Base-by-base conservation (phyloP, 2,113 vertebrate species). In the Rhabdomys dilectus region DNA sequence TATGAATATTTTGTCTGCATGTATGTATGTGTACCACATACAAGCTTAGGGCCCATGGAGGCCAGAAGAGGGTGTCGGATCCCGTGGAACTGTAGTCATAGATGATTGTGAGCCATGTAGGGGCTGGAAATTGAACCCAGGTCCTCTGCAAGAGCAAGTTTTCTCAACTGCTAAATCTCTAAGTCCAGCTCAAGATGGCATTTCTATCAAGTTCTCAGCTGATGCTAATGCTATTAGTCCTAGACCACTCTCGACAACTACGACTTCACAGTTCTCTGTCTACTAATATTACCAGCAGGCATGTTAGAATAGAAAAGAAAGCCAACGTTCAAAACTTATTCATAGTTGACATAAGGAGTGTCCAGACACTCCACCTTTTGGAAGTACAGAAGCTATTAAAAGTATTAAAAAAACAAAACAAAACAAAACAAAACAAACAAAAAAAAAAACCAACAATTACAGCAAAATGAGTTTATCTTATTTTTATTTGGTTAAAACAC, bases 401-500 rank as follows among this genome's bases (percentile, higher is more conserved):
- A 91, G 64, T 62, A 10, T 22, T 17, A 21, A 60, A 92, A 96
- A 90, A 81, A 51, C 13, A 1, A 45, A 45, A n/a, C 16, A 60
- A 92, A 96, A 90, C 77, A 51, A 17, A 1, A 45, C 3, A n/a
- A 21, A 60, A 92, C n/a, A n/a, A n/a, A n/a, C n/a, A 51, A 17
- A 1, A 45, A 45, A n/a, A 21, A 60, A 92, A 96, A 90, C 77
- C 51, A 17, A 1, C 82, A 78, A 85, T 34, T 26, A 48, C 53
- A 90, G 86, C 56, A 92, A 97, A 84, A 89, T 36, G 45, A 89
- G 42, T 81, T 70, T 39, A 45, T 89, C 17, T 91, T 75, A 70
- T 36, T 78, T 72, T 87, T 85, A 39, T 16, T 60, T 51, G 62
- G 13, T 92, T 92, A 72, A 96, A 62, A 12, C 86, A 22, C 24